A percentile compares a stretch with the other conserved stretches of the same genome.
These are phyloP conservation scores for Pachycephala philippinensis DNA, from an alignment of 2,113 vertebrate species.

Conservation along the genomic window DNA sequence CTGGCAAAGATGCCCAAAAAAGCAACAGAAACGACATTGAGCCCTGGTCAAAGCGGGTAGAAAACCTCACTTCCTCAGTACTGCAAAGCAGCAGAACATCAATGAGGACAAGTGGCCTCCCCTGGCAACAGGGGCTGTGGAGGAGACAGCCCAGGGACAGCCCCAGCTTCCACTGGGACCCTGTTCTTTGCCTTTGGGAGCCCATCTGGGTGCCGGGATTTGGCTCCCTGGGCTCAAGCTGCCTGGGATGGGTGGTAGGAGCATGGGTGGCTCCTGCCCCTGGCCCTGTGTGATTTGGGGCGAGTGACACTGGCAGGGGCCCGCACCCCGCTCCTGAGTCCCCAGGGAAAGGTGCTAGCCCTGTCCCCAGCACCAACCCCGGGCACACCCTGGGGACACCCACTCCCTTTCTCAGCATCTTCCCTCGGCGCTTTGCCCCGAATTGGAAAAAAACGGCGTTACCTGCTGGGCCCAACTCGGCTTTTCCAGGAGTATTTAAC, in stretches of 20 bases:
- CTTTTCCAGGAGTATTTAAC: slow-evolving; percentile 67
- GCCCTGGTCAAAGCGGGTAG: neutral
- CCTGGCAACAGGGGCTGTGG: rapidly evolving
- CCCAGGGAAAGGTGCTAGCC: neutral
- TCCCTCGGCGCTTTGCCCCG: neutral
- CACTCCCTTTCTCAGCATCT: neutral
- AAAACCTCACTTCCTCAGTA: neutral
- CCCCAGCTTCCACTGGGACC: neutral
- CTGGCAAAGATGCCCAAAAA: neutral
- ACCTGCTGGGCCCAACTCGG: slow-evolving; percentile 58
- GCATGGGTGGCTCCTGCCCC: neutral
- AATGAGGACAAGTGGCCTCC: neutral
- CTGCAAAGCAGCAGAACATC: neutral
- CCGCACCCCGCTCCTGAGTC: neutral
- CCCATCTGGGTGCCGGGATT: neutral
- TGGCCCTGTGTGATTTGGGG: rapidly evolving
- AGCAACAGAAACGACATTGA: rapidly evolving
- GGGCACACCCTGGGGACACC: neutral
- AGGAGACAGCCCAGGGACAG: neutral
- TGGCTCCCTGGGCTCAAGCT: neutral
- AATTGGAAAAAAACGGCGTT: neutral
- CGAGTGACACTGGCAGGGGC: rapidly evolving
- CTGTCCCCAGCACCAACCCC: rapidly evolving
- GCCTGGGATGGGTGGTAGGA: neutral
- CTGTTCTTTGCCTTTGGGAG: neutral